Conservation (phyloP, 2,888 invertebrate species). For the Drosophila borealis region DNA sequence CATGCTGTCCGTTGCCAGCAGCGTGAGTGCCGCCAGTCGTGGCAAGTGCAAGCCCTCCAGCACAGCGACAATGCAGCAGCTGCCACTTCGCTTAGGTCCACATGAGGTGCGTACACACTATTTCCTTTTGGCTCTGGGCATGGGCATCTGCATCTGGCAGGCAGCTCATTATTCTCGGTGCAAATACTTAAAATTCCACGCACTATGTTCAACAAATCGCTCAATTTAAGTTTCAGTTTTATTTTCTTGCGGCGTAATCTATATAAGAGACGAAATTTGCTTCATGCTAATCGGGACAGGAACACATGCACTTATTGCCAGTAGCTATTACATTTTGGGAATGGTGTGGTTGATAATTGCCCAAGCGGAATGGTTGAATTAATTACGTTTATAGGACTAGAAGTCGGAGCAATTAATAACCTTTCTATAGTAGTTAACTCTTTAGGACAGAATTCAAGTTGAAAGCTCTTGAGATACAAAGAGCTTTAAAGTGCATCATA, state of each 20-base stretch:
- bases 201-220: not conserved
- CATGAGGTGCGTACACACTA: slow-evolving; percentile 70
- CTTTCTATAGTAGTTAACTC: no score
- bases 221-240: slow-evolving; percentile 5
- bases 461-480: no score
- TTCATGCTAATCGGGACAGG: no score
- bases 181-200: slow-evolving; percentile 13
- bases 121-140: not conserved
- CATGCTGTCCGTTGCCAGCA: slow-evolving; percentile 76
- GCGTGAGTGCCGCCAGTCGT: slow-evolving; percentile 60
- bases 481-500: no score
- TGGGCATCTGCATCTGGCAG: not conserved
- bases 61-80: slow-evolving; percentile 35
- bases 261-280: no score
- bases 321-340: no score
- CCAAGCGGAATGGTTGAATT: no score
- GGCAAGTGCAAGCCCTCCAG: slow-evolving; percentile 66
- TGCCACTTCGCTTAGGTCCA: slow-evolving; percentile 47
- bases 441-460: no score
- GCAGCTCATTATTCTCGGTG: slow-evolving; percentile 5
- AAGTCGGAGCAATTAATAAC: no score
- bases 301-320: no score
- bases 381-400: no score
- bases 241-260: not conserved
- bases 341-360: no score